Evolutionary conservation across 2,113 vertebrate species (phyloP), one percentile per base, ranked within the genome.

Genomic region (Passer montanus): DNA sequence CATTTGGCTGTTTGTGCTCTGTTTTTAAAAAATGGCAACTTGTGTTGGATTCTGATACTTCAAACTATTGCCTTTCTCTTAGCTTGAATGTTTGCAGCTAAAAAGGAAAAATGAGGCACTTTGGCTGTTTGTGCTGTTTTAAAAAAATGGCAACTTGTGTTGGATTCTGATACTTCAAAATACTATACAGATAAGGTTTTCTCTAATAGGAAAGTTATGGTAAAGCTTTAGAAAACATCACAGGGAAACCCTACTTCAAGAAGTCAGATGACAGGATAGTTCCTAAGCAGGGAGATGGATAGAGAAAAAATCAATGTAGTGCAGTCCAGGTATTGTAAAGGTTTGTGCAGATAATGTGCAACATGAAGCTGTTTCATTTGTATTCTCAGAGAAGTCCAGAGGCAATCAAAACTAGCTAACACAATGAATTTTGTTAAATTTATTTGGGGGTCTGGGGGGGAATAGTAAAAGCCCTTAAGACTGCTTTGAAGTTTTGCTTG

Each of bases 401-500:
- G 35, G 62, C 89, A 87, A 89, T 82, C 81, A 81, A 84, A 91
- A 87, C 77, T 75, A 89, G 56, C 41, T 78, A 91, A 72, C 58
- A 90, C 35, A 89, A 31, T 50, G 62, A 87, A 37, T 94, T 97
- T 87, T 91, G 81, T 89, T 82, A 72, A 82, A 75, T 93, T 91
- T 91, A 26, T 84, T 81, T 30, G 46, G 14, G 17, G 15, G 11
- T 1, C 11, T 2, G 2, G 24, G 7, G 35, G 5, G 3, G 4
- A 26, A 53, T 17, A 55, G 16, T 87, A 55, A 84, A 67, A 94
- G 49, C 67, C 74, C 41, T 82, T 85, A 89, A 78, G 60, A 60
- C 33, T 79, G 66, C 93, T 96, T 97, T 95, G 93, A 95, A 96
- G 94, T 91, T 94, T 79, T 91, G 44, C 74, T 89, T 14, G 1